Conservation (phyloP, 2,888 invertebrate genomes). For the Podabrus alpinus region DNA sequence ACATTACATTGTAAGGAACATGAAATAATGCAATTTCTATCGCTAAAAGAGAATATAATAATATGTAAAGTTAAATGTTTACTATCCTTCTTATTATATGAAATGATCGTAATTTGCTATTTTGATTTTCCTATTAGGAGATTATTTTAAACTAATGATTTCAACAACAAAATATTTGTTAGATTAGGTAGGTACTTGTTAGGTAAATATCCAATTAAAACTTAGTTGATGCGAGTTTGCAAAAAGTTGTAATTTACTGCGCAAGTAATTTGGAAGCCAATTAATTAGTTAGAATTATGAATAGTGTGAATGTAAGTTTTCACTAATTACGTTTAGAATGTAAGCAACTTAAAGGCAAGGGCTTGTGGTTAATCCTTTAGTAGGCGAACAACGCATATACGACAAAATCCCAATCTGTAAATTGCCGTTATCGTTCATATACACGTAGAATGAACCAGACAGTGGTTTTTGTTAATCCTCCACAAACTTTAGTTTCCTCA, state of each 20-base stretch:
- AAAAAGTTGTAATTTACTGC: background rate
- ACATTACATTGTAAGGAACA: too few relatives aligned
- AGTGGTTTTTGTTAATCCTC: slow-evolving; percentile 19
- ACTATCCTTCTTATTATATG: background rate
- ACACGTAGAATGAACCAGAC: slow-evolving; percentile 21
- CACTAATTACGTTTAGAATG: slow-evolving; percentile 17
- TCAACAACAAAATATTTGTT: background rate
- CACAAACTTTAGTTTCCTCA: slow-evolving; percentile 8
- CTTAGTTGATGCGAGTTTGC: slow-evolving; percentile 6
- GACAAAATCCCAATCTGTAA: slow-evolving; percentile 25
- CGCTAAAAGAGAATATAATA: too few relatives aligned
- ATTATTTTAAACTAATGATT: background rate
- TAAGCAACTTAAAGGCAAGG: slow-evolving; percentile 13
- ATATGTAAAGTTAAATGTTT: too few relatives aligned
- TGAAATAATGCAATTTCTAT: too few relatives aligned
- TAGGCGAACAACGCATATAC: slow-evolving; percentile 14
- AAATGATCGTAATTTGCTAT: background rate
- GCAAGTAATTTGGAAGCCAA: slow-evolving; percentile 10
- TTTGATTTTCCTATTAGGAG: background rate
- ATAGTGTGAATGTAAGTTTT: slow-evolving; percentile 11
- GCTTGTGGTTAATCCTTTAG: slow-evolving; percentile 20
- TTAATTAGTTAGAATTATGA: slow-evolving; percentile 19
- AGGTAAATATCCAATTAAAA: slow-evolving; percentile 9
- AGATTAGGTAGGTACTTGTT: background rate
- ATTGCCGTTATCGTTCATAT: slow-evolving; percentile 24